These are phyloP conservation scores for Hippocampus zosterae DNA, from an alignment of 2,113 vertebrate species.

Conservation along the genomic window DNA sequence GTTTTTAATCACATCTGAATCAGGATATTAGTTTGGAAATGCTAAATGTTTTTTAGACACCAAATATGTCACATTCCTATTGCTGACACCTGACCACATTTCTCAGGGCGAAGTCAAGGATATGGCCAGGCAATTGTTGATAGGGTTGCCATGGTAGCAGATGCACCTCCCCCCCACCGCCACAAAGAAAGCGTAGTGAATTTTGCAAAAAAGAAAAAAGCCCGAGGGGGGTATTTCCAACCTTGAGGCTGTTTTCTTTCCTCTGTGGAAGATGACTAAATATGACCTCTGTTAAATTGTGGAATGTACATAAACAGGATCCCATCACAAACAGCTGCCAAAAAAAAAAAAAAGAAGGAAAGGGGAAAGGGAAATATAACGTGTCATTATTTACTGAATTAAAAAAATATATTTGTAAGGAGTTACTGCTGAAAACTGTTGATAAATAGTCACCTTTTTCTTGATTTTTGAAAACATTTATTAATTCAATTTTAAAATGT, in stretches of 20 bases:
- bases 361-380: neutral
- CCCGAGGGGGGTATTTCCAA: conserved; percentile 29
- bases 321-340: conserved; percentile 10
- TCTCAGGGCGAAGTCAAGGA: neutral
- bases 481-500: neutral
- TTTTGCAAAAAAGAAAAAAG: conserved; percentile 8
- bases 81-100: neutral
- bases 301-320: conserved; percentile 55
- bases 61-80: neutral
- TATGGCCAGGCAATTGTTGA: conserved; percentile 7
- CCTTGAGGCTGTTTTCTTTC: conserved; percentile 9
- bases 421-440: neutral
- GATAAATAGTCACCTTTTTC: neutral
- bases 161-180: neutral
- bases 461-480: neutral
- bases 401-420: no score
- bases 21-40: neutral
- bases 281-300: conserved; percentile 32
- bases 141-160: conserved; percentile 12
- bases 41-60: neutral
- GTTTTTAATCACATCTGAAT: neutral
- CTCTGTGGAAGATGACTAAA: conserved; percentile 31
- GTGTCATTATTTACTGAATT: neutral
- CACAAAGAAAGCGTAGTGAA: neutral
- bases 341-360: neutral